Evolutionary conservation across 2,797 vertebrate species (phyloP).

Genomic region (Epinephelus malabaricus): DNA sequence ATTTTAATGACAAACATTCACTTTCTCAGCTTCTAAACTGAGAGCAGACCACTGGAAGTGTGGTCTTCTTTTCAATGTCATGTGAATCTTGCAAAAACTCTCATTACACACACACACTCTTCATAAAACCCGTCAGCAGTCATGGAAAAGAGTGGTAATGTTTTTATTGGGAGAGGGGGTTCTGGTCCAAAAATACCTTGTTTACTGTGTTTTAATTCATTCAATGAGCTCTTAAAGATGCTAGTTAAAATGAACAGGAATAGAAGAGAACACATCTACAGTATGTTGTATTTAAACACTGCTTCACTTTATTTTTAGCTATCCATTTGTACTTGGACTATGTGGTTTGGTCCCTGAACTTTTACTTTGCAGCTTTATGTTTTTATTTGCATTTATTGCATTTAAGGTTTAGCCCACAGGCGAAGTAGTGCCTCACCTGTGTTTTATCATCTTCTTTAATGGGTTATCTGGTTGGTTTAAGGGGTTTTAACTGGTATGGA

Average conservation of each 20-base stretch:
- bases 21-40: not conserved
- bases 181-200: constrained; percentile 76
- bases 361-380: not conserved
- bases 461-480: not conserved
- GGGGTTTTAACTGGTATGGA: no score
- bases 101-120: constrained; percentile 73
- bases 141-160: constrained; percentile 79
- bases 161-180: constrained; percentile 74
- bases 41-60: constrained; percentile 5
- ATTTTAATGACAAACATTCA: not conserved
- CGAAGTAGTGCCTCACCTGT: not conserved
- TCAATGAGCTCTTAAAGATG: constrained; percentile 72
- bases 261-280: constrained; percentile 37
- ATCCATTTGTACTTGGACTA: not conserved
- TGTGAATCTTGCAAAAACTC: constrained; percentile 71
- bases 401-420: not conserved
- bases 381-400: not conserved
- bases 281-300: not conserved
- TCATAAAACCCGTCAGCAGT: constrained; percentile 62
- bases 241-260: constrained; percentile 55
- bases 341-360: not conserved
- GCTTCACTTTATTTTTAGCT: not conserved
- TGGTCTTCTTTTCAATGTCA: constrained; percentile 38
- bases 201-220: constrained; percentile 77
- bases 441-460: not conserved